Evolutionary conservation across 1,140 invertebrate genomes (phyloP).

Genomic region (Drosophila mauritiana): DNA sequence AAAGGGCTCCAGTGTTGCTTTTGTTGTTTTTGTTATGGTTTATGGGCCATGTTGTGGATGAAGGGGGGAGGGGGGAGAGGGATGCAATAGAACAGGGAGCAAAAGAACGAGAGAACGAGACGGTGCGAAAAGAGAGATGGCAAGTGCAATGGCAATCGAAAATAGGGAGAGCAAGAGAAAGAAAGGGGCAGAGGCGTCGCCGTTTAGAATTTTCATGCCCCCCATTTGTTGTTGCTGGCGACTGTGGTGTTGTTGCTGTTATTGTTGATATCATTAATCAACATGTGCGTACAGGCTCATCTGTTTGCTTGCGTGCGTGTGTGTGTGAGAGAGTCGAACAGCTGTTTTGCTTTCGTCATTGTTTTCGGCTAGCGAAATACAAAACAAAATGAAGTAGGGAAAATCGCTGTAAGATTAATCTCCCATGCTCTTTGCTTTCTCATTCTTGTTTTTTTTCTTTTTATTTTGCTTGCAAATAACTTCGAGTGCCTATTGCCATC

Average conservation of each 20-base stretch:
- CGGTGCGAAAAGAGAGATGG: slow-evolving; percentile 11
- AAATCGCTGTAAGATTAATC: background rate
- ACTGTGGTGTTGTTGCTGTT: slow-evolving; percentile 18
- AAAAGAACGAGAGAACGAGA: slow-evolving; percentile 34
- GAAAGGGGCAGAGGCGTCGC: slow-evolving; percentile 23
- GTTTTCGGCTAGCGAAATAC: slow-evolving; percentile 15
- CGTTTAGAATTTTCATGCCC: slow-evolving; percentile 6
- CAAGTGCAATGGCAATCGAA: slow-evolving; percentile 25
- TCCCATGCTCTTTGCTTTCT: background rate
- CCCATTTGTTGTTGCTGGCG: slow-evolving; percentile 8
- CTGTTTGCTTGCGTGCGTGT: slow-evolving; percentile 3
- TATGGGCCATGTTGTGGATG: background rate
- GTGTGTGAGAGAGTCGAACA: slow-evolving; percentile 28
- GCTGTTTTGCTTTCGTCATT: slow-evolving; percentile 58
- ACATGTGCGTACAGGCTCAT: slow-evolving; percentile 39
- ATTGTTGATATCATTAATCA: slow-evolving; percentile 51
- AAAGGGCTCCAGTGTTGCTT: slow-evolving; percentile 57
- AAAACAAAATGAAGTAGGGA: slow-evolving; percentile 2
- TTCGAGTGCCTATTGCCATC: slow-evolving; percentile 28
- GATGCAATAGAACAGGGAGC: slow-evolving; percentile 48
- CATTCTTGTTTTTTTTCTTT: background rate
- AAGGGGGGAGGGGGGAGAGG: background rate
- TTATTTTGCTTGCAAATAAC: slow-evolving; percentile 31
- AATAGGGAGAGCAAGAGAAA: slow-evolving; percentile 6
- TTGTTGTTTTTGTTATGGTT: slow-evolving; percentile 23